phyloP scores from a whole-genome alignment of 2,113 vertebrate genomes.

The Patagioenas fasciata region DNA sequence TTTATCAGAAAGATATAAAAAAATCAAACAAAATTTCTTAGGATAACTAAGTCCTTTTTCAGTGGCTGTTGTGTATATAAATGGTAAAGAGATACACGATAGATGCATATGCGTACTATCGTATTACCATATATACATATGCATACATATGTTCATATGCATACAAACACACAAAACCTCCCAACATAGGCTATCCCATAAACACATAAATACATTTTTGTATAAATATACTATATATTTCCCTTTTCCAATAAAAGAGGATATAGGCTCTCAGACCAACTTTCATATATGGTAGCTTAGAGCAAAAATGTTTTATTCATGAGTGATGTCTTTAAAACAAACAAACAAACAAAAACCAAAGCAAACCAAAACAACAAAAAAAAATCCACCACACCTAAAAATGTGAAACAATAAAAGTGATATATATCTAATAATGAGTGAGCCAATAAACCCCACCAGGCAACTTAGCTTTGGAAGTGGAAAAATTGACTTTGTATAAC shows the following conservation, averaged over 20 bases:
- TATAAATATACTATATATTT: conserved; percentile 21
- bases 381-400: conserved; percentile 66
- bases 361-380: too few relatives aligned
- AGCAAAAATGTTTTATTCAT: conserved; percentile 80
- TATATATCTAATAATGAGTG: conserved; percentile 77
- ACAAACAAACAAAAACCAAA: too few relatives aligned
- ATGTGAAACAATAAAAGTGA: conserved; percentile 79
- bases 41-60: neutral
- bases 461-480: conserved; percentile 74
- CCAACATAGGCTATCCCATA: neutral
- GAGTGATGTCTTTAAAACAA: conserved; percentile 19
- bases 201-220: neutral
- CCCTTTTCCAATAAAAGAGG: conserved; percentile 59
- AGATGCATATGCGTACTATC: neutral
- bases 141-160: conserved; percentile 4
- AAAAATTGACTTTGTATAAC: conserved; percentile 79
- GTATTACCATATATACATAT: conserved; percentile 46
- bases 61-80: neutral
- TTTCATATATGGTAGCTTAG: conserved; percentile 66
- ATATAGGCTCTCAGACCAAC: conserved; percentile 64
- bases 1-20: neutral
- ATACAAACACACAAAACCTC: neutral
- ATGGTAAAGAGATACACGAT: conserved; percentile 9
- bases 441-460: conserved; percentile 75
- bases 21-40: neutral